Base-by-base conservation (phyloP, 2,888 invertebrate species). In the Sacculina carcini region DNA sequence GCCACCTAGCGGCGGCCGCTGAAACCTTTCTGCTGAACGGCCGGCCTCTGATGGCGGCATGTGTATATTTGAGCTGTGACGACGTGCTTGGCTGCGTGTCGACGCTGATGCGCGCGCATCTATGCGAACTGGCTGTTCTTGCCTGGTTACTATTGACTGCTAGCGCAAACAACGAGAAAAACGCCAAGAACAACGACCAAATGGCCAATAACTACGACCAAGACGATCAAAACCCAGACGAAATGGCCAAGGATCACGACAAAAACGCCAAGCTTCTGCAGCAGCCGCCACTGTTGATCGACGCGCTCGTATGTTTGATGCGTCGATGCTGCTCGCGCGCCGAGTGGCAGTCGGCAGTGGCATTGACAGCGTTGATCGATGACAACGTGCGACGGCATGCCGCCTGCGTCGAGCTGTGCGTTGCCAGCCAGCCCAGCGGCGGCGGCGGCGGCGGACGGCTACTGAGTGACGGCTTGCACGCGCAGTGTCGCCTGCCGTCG, bases 11-110 rank as follows among this genome's bases (percentile, higher is more conserved):
- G n/a, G n/a, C n/a, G n/a, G n/a, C n/a, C n/a, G n/a, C n/a, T n/a
- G n/a, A n/a, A n/a, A n/a, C n/a, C n/a, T n/a, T n/a, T n/a, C 61
- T 64, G 47, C 52, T 59, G n/a, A 59, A 61, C 53, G 67, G 67
- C 12, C 62, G 62, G n/a, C 64, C 67, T 19, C 53, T 60, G 16
- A 54, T 62, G 42, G 63, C 67, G 7, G 65, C 67, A 3, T 67
- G 67, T 58, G 65, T 65, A 58, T 62, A 64, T 48, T 57, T 68
- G 44, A 62, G 67, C 34, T 61, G 63, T 2, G 63, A 65, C 58
- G 61, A 66, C 54, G 53, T 56, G 26, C 57, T 65, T 65, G 57
- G 57, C 53, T 64, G 65, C 5, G 54, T 66, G 56, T 57, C 58
- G 29, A 61, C 59, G 51, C 58, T 66, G 47, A 58, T 66, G 12